Percentiles rank a stretch among this genome's conserved stretches.
Conservation (phyloP, 2,797 vertebrate species). For the Sebastolobus alascanus region DNA sequence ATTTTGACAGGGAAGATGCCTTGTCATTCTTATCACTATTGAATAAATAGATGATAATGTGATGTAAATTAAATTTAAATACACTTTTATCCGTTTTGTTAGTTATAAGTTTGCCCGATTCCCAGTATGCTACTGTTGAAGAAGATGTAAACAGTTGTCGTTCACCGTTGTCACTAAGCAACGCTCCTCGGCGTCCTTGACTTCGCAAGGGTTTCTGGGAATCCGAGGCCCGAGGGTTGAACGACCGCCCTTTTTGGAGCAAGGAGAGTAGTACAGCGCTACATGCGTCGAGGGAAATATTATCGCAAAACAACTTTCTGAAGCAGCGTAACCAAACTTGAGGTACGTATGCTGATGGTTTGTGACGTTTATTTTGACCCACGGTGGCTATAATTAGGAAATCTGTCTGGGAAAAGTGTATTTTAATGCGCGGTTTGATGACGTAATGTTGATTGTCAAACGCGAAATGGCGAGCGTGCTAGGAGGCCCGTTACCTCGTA, state of each 20-base stretch:
- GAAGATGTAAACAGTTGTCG: neutral
- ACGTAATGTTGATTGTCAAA: constrained; percentile 90
- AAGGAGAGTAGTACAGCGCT: constrained; percentile 78
- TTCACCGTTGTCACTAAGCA: constrained; percentile 68
- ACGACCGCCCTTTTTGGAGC: constrained; percentile 86
- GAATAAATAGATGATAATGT: neutral
- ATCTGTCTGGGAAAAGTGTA: constrained; percentile 84
- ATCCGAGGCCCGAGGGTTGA: constrained; percentile 78
- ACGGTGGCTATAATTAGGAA: constrained; percentile 34
- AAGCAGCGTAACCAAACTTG: constrained; percentile 47
- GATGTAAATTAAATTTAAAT: neutral
- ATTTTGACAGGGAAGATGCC: neutral
- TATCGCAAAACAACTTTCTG: constrained; percentile 67
- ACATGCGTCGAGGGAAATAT: constrained; percentile 72
- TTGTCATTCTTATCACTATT: neutral
- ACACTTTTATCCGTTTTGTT: neutral
- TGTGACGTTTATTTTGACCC: constrained; percentile 9
- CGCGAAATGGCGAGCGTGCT: constrained; percentile 84
- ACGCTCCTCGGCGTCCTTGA: constrained; percentile 66
- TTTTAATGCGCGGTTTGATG: constrained; percentile 98
- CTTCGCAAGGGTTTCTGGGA: constrained; percentile 85
- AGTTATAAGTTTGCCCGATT: neutral
- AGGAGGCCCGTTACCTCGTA: constrained; percentile 70
- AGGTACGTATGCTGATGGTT: constrained; percentile 72
- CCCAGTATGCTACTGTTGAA: neutral